Base-by-base conservation (phyloP, 1,140 invertebrate species). In the Drosophila orosa region DNA sequence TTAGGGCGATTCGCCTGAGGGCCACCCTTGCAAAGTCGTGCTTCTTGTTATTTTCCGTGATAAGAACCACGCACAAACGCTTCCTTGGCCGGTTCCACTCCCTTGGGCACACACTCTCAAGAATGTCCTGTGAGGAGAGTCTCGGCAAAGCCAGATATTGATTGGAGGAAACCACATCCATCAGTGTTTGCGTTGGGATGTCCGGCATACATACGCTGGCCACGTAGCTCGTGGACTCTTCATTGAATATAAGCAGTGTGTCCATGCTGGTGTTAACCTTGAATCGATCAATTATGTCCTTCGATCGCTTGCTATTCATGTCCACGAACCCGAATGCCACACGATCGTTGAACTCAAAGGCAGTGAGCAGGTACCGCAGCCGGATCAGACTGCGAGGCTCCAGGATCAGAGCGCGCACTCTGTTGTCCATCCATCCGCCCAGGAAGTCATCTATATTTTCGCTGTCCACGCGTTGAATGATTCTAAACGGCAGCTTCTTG, bases 191-290 rank as follows among this genome's bases (percentile, higher is more conserved):
- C 27, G 95, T 95, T 12, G 97, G 96, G 85, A 98, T 97, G 91
- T 98, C 97, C 35, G 95, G 93, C 95, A 98, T 98, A 61, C 95
- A 98, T 42, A 98, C 94, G 58, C 96, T 97, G 29, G 97, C 98
- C 56, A 96, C 95, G 2, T 98, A 96, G 56, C 95, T 94, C 10
- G 94, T 93, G 4, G 94, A 94, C 91, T 98, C 96, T 92, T 99
- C 98, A 92, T 99, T 98, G 90, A 99, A 98, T 47, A 99, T 92
- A 52, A 98, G 93, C 59, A 99, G 93, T 2, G 96, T 97, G 87
- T 99, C 97, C 91, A 96, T 94, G 79, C 95, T 95, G 13, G 93
- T 91, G 44, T 96, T 95, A 17, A 98, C 94, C 90, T 96, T 95
- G 91, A 95, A 98, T 22, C 95, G 94, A 3, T 92, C 89, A 60